Base-by-base conservation (phyloP, 2,797 vertebrate genomes). In the Chaunax sp. region DNA sequence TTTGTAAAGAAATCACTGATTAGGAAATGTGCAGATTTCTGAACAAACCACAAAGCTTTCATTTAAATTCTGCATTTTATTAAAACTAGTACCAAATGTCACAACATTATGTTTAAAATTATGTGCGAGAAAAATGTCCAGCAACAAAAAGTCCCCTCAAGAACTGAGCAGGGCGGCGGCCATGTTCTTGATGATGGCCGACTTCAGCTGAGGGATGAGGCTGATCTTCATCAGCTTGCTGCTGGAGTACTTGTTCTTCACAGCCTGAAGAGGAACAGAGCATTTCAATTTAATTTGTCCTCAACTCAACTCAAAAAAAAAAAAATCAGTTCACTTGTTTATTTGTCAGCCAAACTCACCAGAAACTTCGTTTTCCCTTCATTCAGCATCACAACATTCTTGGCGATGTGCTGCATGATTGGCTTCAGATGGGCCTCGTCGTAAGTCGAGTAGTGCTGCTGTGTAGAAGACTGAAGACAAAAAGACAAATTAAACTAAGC, bases 201-300 rank as follows among this genome's bases (percentile, higher is more conserved):
- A 83, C 60, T 87, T 93, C 37, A 99, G 93, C 69, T 97, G 94
- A 59, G 96, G 93, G 5, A 96, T 75, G 1, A 93, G 93, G 87
- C 96, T 96, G 85, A 97, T 93, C 78, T 86, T 93, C 94, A 97
- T 88, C 38, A 97, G 92, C 45, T 92, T 96, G 79, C 90, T 92
- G 89, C 95, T 96, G 0, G 95, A 93, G 30, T 97, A 98, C 64
- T 99, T 99, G 69, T 92, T 96, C 92, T 86, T 97, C 58, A 97
- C 69, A 3, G 96, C 94, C 98, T 99, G 87, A 3, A 58, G 44
- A 45, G 3, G 33, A 43, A 40, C 26, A 14, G 3, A 2, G 10
- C 1, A 4, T 3, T 11, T 3, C 4, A 9, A 13, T 0, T 19
- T 4, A 6, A 12, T 4, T 5, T 12, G n/a, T 16, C 25, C 4